Percentiles rank a stretch among this genome's conserved stretches.
Conservation (phyloP, 2,113 vertebrate genomes). For the Cyanistes caeruleus region DNA sequence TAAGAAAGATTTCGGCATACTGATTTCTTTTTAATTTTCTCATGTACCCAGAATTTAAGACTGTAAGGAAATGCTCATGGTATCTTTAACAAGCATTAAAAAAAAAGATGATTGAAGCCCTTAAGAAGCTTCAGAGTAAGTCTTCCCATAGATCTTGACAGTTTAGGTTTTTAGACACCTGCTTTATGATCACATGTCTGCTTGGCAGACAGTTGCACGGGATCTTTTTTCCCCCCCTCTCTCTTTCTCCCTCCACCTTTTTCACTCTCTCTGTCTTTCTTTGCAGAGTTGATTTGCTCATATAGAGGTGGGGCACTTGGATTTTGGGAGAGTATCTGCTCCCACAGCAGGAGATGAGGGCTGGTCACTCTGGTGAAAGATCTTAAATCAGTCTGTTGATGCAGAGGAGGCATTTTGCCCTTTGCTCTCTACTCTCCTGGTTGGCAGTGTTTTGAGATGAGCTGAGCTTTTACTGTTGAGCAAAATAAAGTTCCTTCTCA, state of each 20-base stretch:
- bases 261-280: neutral
- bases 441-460: neutral
- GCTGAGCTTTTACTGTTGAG: neutral
- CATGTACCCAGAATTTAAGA: neutral
- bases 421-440: neutral
- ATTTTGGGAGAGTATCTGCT: neutral
- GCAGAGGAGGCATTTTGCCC: neutral
- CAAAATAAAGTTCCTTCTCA: neutral
- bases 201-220: neutral
- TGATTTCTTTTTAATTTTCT: neutral
- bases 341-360: rapidly evolving
- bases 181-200: neutral
- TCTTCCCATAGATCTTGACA: neutral
- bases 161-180: conserved; percentile 5
- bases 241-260: too few species aligned
- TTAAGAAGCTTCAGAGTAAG: neutral
- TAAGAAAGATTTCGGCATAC: neutral
- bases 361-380: neutral
- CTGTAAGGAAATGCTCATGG: neutral
- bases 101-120: rapidly evolving
- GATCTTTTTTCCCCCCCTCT: neutral
- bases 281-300: neutral
- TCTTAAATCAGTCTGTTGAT: neutral
- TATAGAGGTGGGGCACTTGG: neutral
- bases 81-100: neutral